Evolutionary conservation across 2,113 vertebrate species (phyloP).

Genomic region (Psophia crepitans): DNA sequence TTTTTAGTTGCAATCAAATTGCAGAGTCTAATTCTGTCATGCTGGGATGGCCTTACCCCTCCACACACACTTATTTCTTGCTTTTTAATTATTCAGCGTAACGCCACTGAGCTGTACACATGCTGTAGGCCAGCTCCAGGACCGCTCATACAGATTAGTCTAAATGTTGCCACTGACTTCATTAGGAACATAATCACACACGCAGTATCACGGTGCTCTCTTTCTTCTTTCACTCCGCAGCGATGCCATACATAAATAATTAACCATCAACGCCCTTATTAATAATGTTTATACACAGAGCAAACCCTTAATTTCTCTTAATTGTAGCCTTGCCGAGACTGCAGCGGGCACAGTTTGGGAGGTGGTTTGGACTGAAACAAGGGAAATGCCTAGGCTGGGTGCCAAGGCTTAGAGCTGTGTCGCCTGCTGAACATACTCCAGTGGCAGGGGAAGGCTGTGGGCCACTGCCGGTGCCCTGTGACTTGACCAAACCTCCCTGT

Average conservation of each 20-base stretch:
- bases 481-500: background rate
- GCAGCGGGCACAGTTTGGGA: background rate
- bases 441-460: background rate
- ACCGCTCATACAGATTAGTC: background rate
- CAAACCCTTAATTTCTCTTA: slow-evolving; percentile 66
- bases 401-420: background rate
- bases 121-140: background rate
- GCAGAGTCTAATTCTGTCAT: background rate
- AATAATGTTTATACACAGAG: slow-evolving; percentile 54
- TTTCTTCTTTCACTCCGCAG: slow-evolving; percentile 43
- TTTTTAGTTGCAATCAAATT: background rate
- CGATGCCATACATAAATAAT: slow-evolving; percentile 54
- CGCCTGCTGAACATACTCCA: background rate
- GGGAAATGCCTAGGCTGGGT: background rate
- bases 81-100: background rate
- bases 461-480: background rate
- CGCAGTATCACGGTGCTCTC: background rate
- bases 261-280: slow-evolving; percentile 59
- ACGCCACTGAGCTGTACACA: background rate
- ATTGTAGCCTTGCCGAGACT: slow-evolving; percentile 56
- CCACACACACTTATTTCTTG: background rate
- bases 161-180: background rate
- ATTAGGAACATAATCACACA: background rate
- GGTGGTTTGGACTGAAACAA: background rate
- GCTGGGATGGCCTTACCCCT: background rate